Evolutionary conservation across 1,140 invertebrate genomes (phyloP), one percentile per base, ranked within the genome.

Genomic region (Psix sp.): DNA sequence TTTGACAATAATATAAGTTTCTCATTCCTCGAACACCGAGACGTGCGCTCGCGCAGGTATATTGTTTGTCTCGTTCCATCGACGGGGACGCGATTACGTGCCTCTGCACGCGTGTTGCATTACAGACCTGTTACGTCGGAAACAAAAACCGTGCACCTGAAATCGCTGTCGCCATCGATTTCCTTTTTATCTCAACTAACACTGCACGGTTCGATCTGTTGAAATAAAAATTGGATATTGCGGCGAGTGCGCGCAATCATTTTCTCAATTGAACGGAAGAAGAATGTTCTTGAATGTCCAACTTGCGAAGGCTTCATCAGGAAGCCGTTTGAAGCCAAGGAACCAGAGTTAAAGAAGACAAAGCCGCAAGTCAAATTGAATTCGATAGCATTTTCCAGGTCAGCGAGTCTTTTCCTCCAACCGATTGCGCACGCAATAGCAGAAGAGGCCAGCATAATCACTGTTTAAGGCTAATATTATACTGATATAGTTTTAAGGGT

Each of bases 401-500:
- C 48, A 13, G 3, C 31, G 33, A 65, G 21, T 43, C 43, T 51
- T 20, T 51, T 35, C 35, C 45, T 49, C 33, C 36, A 29, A 20
- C 38, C 18, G 35, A 48, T 66, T 66, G 56, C 39, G 43, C 42
- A 66, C 35, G 33, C 33, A 46, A 33, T 6, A 26, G 31, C 39
- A 66, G 17, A n/a, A 39, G 20, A 65, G 18, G 5, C 15, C n/a
- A 10, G 13, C 42, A 20, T 54, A 46, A 65, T 52, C 20, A 39
- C 40, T 46, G 33, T 48, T 65, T 36, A 46, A 65, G 54, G 40
- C 39, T 16, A 54, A 54, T 46, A 24, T 40, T 35, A n/a, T n/a
- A n/a, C 21, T 48, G 42, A 57, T 67, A 67, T 48, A 40, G 42
- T 24, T 40, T 66, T 66, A 49, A 56, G 26, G 42, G 43, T 66